Conservation (phyloP, 2,113 vertebrate species). For the Sciurus niger region DNA sequence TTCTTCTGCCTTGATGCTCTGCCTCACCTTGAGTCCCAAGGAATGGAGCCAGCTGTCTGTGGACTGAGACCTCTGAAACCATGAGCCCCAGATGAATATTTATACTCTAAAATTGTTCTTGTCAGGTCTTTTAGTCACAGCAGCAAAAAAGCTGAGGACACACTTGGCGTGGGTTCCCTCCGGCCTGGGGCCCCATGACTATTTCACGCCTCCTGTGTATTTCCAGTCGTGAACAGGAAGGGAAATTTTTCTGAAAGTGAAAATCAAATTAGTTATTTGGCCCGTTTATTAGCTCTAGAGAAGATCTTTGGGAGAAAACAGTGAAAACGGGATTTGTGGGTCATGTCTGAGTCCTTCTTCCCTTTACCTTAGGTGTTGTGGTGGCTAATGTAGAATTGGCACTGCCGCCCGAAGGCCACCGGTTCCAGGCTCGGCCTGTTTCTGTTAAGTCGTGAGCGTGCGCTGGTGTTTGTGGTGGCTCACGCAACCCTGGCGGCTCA, state of each 20-base stretch:
- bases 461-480: not conserved
- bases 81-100: no score
- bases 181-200: slow-evolving; percentile 14
- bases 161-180: not conserved
- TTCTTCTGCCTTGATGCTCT: no score
- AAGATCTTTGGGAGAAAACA: not conserved
- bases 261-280: slow-evolving; percentile 8
- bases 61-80: no score
- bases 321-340: not conserved
- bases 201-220: not conserved
- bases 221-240: not conserved
- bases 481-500: not conserved
- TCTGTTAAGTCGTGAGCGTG: not conserved
- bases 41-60: no score
- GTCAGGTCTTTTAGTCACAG: no score
- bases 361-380: not conserved
- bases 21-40: no score
- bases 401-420: not conserved
- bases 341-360: slow-evolving; percentile 45
- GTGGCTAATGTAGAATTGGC: not conserved
- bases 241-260: not conserved
- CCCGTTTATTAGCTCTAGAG: not conserved
- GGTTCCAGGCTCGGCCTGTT: not conserved
- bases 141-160: no score
- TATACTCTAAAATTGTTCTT: no score